Conservation (phyloP, 2,888 invertebrate genomes). For the Notocelia uddmanniana region DNA sequence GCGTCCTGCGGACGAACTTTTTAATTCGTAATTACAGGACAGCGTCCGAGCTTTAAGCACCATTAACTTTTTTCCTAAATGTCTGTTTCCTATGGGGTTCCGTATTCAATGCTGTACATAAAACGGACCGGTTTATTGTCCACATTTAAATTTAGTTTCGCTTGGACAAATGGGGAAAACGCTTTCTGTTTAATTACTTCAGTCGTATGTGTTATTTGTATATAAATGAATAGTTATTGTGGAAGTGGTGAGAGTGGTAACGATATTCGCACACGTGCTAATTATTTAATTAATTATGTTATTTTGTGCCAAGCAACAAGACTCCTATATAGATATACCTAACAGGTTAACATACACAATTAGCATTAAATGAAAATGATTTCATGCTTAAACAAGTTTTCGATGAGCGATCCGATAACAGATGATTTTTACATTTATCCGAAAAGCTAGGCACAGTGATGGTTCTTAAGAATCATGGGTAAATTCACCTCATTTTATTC, state of each 20-base stretch:
- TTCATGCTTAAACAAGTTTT: no score
- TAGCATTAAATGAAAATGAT: no score
- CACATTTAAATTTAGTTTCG: constrained; percentile 70
- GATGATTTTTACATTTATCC: no score
- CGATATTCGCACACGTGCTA: no score
- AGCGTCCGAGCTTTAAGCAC: constrained; percentile 82
- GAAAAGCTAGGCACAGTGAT: no score
- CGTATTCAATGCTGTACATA: constrained; percentile 56
- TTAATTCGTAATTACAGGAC: constrained; percentile 86
- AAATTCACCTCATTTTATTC: no score
- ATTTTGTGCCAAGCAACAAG: no score
- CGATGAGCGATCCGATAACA: no score
- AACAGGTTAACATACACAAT: no score
- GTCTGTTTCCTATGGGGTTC: constrained; percentile 72
- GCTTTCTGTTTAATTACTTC: constrained; percentile 48
- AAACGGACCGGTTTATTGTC: constrained; percentile 72
- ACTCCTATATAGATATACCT: no score
- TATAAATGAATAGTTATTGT: background rate
- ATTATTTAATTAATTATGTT: no score
- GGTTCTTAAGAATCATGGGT: no score
- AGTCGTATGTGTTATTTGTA: background rate
- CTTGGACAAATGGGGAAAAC: constrained; percentile 54
- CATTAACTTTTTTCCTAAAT: constrained; percentile 84
- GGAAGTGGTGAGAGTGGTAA: background rate
- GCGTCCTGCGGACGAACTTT: constrained; percentile 81